phyloP scores from a whole-genome alignment of 2,797 vertebrate species.

The Myoxocephalus aenaeus region DNA sequence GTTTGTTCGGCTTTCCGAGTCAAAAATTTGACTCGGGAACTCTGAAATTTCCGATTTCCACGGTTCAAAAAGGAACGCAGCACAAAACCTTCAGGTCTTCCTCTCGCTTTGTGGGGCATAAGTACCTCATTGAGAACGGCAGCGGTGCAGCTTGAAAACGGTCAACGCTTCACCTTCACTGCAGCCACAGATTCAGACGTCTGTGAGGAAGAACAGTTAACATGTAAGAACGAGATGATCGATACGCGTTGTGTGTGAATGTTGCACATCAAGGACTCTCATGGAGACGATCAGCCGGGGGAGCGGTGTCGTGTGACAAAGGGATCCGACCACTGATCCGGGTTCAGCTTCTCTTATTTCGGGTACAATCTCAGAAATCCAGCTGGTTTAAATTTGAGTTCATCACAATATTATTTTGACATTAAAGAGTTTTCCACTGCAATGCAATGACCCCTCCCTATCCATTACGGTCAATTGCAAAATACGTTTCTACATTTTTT shows the following conservation, averaged over 20 bases:
- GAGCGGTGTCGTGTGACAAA: not conserved
- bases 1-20: too few species aligned
- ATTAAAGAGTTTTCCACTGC: not conserved
- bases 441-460: not conserved
- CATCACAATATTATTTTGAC: not conserved
- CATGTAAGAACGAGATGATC: not conserved
- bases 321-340: not conserved
- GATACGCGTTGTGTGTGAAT: not conserved
- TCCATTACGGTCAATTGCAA: not conserved
- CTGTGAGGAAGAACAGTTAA: slow-evolving; percentile 15
- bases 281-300: too few species aligned
- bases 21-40: too few species aligned
- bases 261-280: not conserved
- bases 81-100: not conserved
- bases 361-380: not conserved
- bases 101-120: not conserved
- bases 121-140: slow-evolving; percentile 65
- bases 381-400: not conserved
- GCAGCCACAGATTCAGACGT: not conserved
- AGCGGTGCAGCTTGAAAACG: slow-evolving; percentile 17
- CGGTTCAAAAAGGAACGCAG: not conserved
- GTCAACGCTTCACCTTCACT: slow-evolving; percentile 12
- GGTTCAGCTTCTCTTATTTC: not conserved
- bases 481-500: too few species aligned
- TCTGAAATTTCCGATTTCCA: too few species aligned